These are phyloP conservation scores for Lagopus muta DNA, from an alignment of 2,113 vertebrate genomes.

Conservation along the genomic window DNA sequence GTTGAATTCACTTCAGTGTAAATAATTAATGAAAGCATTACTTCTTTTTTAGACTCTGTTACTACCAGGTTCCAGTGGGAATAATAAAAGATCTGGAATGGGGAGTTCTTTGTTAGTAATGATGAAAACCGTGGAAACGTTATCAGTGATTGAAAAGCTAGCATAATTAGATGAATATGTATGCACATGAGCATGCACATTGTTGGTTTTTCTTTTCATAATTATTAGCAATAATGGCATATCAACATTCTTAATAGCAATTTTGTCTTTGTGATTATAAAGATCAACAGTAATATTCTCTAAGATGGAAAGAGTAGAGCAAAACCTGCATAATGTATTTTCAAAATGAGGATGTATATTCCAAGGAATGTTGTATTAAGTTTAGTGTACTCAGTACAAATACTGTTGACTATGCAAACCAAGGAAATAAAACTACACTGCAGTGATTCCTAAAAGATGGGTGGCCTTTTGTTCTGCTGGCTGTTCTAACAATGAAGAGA, in stretches of 20 bases:
- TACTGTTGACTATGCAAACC: not conserved
- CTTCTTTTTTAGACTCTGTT: not conserved
- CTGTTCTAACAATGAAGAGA: not conserved
- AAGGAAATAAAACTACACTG: not conserved
- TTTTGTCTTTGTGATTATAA: not conserved
- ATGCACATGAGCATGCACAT: not conserved
- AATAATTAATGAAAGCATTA: slow-evolving; percentile 1
- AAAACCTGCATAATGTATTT: not conserved
- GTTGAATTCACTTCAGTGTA: not conserved
- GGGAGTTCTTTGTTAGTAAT: not conserved
- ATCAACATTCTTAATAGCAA: not conserved
- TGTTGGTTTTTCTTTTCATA: not conserved
- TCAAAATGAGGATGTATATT: not conserved
- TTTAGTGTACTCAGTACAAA: not conserved
- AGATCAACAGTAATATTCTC: not conserved
- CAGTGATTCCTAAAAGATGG: not conserved
- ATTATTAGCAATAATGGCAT: not conserved
- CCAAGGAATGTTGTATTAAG: not conserved
- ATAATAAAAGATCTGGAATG: not conserved
- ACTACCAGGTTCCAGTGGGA: not conserved
- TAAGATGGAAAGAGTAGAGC: not conserved
- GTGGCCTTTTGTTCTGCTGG: not conserved
- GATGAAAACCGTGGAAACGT: not conserved
- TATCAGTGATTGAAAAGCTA: not conserved
- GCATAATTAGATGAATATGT: not conserved